Conservation (phyloP, 2,797 vertebrate species). For the Typhlichthys subterraneus region DNA sequence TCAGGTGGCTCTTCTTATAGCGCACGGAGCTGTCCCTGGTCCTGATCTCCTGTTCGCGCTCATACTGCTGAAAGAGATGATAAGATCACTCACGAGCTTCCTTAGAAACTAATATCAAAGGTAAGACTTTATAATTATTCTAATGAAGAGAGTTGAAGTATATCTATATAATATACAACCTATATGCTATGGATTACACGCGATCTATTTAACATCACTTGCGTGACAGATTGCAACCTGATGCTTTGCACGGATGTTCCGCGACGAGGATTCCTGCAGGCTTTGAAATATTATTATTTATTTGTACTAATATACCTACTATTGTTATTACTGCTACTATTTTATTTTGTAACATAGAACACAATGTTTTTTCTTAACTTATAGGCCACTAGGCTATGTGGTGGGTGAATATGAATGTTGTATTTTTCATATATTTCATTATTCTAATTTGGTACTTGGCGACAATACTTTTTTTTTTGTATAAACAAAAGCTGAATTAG, state of each 20-base stretch:
- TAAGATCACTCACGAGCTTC: constrained; percentile 38
- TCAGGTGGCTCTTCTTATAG: constrained; percentile 72
- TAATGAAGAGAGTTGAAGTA: background rate
- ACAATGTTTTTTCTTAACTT: no score
- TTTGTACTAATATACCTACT: background rate
- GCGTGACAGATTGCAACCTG: constrained; percentile 50
- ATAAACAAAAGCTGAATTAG: no score
- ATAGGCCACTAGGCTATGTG: no score
- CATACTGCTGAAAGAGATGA: constrained; percentile 53
- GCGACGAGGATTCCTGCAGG: constrained; percentile 21
- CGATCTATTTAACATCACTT: background rate
- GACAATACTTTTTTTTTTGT: no score
- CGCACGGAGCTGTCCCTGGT: constrained; percentile 88
- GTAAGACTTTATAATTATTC: constrained; percentile 50
- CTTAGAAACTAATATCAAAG: constrained; percentile 49
- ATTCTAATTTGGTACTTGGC: no score
- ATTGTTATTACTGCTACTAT: background rate
- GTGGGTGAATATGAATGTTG: no score
- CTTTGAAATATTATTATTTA: background rate
- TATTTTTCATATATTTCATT: no score
- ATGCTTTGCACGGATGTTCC: constrained; percentile 47
- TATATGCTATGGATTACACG: no score
- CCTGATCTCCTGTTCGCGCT: constrained; percentile 78
- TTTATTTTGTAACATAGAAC: no score
- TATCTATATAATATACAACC: background rate